Evolutionary conservation across 2,888 invertebrate genomes (phyloP).

Genomic region (Agriopis aurantiaria): DNA sequence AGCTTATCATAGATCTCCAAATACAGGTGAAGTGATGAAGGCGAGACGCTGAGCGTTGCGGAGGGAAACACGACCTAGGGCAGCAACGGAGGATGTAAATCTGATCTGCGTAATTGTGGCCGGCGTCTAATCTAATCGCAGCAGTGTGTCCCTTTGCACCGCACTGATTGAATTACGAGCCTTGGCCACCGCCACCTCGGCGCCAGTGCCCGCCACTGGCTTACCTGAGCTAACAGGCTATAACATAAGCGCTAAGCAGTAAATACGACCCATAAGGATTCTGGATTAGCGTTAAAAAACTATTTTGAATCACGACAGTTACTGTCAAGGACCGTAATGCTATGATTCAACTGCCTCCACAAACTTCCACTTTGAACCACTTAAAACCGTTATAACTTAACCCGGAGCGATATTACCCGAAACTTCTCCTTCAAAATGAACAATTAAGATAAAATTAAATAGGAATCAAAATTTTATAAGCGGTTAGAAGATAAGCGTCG

Average conservation of each 20-base stretch:
- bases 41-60: conserved; percentile 7
- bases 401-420: conserved; percentile 71
- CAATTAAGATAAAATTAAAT: conserved; percentile 83
- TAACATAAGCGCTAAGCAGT: neutral
- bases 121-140: conserved; percentile 82
- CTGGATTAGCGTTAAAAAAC: conserved; percentile 3
- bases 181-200: conserved; percentile 48
- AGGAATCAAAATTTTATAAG: conserved; percentile 84
- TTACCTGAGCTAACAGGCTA: conserved; percentile 13
- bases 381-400: conserved; percentile 56
- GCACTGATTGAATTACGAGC: conserved; percentile 79
- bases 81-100: conserved; percentile 72
- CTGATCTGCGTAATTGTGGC: conserved; percentile 84
- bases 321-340: conserved; percentile 34
- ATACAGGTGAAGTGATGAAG: conserved; percentile 30
- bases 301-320: conserved; percentile 25
- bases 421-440: conserved; percentile 77
- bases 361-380: conserved; percentile 42
- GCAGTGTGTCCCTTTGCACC: conserved; percentile 78
- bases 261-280: neutral
- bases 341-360: conserved; percentile 37
- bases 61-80: conserved; percentile 21
- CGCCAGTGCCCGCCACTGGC: conserved; percentile 31
- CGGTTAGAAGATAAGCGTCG: conserved; percentile 80
- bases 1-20: conserved; percentile 4